Base-by-base conservation (phyloP, 1,140 invertebrate species). In the Colletes gigas region DNA sequence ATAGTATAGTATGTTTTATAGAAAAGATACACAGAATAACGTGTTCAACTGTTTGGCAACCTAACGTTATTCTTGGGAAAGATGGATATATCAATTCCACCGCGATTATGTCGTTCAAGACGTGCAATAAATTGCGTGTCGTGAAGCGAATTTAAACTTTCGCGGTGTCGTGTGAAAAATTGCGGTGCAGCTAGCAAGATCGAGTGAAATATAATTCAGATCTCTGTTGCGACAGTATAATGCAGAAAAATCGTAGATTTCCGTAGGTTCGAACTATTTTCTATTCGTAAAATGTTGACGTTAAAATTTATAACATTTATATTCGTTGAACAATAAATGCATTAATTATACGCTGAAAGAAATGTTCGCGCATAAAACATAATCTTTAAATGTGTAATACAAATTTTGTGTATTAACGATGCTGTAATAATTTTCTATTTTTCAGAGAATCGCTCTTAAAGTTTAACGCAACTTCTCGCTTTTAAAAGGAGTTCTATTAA, bases 111-210 rank as follows among this genome's bases (percentile, higher is more conserved):
- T 54, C n/a, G 50, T 39, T 15, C 17, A 39, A 9, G 19, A 41
- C 41, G 14, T 4, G 15, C 39, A 59, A 67, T 59, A 59, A 76
- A 76, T 76, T 67, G 41, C 14, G n/a, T n/a, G 52, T 47, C 41
- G 63, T 30, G 14, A 19, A 57, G 47, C 39, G 63, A 67, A 76
- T 67, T 66, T 67, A 67, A 59, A 67, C 14, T 66, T 67, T 19
- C 39, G 63, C 21, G 14, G 7, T 17, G 62, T 21, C 39, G 41
- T 12, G 14, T 12, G 41, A 76, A 76, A 60, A 67, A 44, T 66
- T 39, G 14, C 19, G 12, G 39, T 0, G 0, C 12, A n/a, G 30
- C 6, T 52, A 15, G 50, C 8, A 30, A 66, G 54, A 57, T 57
- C 55, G 17, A 44, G n/a, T 47, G 39, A 75, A 67, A 76, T 47